Percentiles rank a stretch among this genome's conserved stretches.
Evolutionary conservation across 2,113 vertebrate species (phyloP).

Genomic region (Rafetus swinhoei): DNA sequence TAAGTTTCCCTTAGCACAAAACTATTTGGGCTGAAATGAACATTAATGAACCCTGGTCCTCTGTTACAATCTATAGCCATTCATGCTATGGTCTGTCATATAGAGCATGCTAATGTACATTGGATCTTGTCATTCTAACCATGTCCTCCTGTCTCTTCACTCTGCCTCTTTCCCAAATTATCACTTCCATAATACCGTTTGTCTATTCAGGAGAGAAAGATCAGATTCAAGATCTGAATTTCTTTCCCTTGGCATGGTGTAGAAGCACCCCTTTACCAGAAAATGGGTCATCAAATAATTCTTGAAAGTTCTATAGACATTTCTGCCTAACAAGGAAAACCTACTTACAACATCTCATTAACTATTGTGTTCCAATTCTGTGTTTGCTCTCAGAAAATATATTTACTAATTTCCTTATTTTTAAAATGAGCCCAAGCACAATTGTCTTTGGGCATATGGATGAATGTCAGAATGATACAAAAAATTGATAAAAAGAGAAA

Average conservation of each 20-base stretch:
- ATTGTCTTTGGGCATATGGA: background rate
- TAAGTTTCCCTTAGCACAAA: background rate
- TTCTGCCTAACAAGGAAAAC: background rate
- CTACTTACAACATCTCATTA: background rate
- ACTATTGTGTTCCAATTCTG: too few species aligned
- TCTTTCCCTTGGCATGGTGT: background rate
- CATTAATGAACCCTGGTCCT: background rate
- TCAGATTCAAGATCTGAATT: background rate
- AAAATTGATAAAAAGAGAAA: background rate
- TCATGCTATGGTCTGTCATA: background rate
- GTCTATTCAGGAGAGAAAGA: background rate
- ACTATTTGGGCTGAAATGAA: background rate
- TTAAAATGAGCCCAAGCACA: background rate
- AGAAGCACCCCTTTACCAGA: background rate
- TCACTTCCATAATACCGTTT: background rate
- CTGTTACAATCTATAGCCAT: background rate
- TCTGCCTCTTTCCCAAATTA: background rate
- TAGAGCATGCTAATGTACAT: background rate
- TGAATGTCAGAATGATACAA: background rate
- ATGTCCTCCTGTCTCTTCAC: background rate
- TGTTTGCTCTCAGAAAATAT: background rate
- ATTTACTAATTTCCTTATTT: background rate
- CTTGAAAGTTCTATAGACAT: background rate
- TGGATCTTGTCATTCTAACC: background rate
- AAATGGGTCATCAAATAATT: background rate